Conservation (phyloP, 2,797 vertebrate species). For the Cyprinella venusta region DNA sequence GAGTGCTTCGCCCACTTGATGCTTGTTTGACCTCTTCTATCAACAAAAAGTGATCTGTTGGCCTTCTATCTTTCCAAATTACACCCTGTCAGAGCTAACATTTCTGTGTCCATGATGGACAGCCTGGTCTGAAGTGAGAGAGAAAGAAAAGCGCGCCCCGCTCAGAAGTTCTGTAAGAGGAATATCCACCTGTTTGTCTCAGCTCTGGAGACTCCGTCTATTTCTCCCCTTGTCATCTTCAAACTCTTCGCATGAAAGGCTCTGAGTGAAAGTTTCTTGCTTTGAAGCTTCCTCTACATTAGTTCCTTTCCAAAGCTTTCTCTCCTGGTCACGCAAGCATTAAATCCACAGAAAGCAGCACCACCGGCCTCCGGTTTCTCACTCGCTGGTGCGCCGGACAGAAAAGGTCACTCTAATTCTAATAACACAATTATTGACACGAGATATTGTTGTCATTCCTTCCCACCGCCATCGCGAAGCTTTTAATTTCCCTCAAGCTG, state of each 20-base stretch:
- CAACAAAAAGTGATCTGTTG: conserved; percentile 69
- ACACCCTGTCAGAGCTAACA: conserved; percentile 69
- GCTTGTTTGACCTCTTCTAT: conserved; percentile 68
- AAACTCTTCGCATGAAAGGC: conserved; percentile 70
- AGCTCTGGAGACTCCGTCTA: conserved; percentile 50
- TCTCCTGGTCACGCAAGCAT: conserved; percentile 48
- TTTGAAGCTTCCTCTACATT: conserved; percentile 61
- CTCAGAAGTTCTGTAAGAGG: conserved; percentile 48
- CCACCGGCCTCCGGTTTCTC: conserved; percentile 55
- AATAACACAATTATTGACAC: conserved; percentile 75
- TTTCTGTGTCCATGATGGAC: conserved; percentile 69
- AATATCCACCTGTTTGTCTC: conserved; percentile 59
- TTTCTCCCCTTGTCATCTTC: conserved; percentile 67
- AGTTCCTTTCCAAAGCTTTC: conserved; percentile 54
- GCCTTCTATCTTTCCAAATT: conserved; percentile 75
- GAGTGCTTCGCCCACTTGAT: conserved; percentile 41
- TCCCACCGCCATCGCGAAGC: conserved; percentile 63
- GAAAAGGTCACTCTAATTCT: conserved; percentile 71
- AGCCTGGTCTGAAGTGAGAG: conserved; percentile 45
- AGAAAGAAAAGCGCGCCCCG: conserved; percentile 31
- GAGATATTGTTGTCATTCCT: conserved; percentile 58
- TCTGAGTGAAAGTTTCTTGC: conserved; percentile 61
- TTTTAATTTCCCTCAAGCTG: conserved; percentile 65
- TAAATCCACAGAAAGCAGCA: conserved; percentile 35
- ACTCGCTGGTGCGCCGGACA: conserved; percentile 43